Conservation (phyloP, 1,140 invertebrate genomes). For the Archegozetes longisetosus region DNA sequence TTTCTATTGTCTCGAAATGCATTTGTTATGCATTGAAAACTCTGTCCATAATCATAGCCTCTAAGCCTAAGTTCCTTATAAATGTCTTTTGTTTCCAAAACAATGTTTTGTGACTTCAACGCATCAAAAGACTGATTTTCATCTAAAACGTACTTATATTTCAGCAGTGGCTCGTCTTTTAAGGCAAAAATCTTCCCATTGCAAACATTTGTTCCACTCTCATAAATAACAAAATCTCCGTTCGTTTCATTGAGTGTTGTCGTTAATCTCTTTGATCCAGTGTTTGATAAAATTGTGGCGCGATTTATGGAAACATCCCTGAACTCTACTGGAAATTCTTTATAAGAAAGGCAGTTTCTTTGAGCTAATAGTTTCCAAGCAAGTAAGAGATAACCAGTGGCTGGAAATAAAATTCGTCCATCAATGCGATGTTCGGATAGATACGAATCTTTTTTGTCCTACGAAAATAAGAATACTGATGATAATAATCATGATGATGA, state of each 20-base stretch:
- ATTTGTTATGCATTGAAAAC: too few species aligned
- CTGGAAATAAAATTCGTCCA: conserved; percentile 81
- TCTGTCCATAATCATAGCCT: too few species aligned
- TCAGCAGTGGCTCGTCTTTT: too few species aligned
- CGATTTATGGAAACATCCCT: conserved; percentile 72
- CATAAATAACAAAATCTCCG: conserved; percentile 79
- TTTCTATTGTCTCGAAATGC: too few species aligned
- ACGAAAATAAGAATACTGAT: neutral
- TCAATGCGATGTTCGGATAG: conserved; percentile 76
- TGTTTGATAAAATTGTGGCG: conserved; percentile 73
- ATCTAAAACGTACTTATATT: too few species aligned
- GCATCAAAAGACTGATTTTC: too few species aligned
- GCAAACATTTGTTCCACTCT: conserved; percentile 63
- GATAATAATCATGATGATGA: neutral
- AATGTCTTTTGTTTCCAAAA: conserved; percentile 43
- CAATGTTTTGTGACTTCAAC: too few species aligned
- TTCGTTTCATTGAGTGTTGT: conserved; percentile 69
- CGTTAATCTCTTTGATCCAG: conserved; percentile 56
- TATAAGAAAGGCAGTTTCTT: conserved; percentile 48
- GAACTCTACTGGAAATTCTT: conserved; percentile 53
- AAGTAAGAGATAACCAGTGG: conserved; percentile 78
- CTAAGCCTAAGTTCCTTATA: too few species aligned
- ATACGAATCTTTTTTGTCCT: conserved; percentile 39
- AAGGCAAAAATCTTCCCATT: conserved; percentile 54
- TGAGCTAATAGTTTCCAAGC: conserved; percentile 85